Base-by-base conservation (phyloP, 2,113 vertebrate genomes). In the Aptenodytes patagonicus region DNA sequence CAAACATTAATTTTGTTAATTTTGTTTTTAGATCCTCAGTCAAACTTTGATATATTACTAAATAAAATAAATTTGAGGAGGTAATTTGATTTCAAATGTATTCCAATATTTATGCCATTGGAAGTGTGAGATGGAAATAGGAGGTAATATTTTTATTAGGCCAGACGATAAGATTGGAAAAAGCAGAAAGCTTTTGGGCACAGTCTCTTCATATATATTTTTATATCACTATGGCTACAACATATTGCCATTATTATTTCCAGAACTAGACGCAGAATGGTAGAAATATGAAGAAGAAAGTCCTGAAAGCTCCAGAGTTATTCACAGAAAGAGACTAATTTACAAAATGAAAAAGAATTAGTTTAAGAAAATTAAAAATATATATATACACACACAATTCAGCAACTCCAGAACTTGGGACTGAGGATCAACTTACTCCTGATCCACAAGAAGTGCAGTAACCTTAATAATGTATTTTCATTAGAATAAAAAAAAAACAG, bases 401-500 rank as follows among this genome's bases (percentile, higher is more conserved):
- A 83, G 5, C 17, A 80, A 28, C 21, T 71, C 21, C 19, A 64
- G n/a, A 62, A 31, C 5, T 28, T 70, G 8, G 17, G 7, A n/a
- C 10, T 51, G 36, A 91, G 7, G 5, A 57, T 72, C 20, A 62
- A 2, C 5, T 71, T 76, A n/a, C 4, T 51, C 6, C 15, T 90
- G 13, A 72, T 80, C 26, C 14, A 60, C 26, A 19, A 28, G 6
- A 29, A 61, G 8, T 60, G 4, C 1, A 34, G 13, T 38, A 60
- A 72, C 3, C 5, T 58, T 42, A 46, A 49, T 51, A 54, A 80
- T 9, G 2, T 2, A 60, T 60, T 91, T 91, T 60, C 22, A 36
- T 40, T 51, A 29, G 25, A 79, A 46, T 55, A 0, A 57, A 57
- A 69, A 69, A 29, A 54, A 3, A 0, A 3, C 4, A 32, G 1